Conservation (phyloP, 2,113 vertebrate genomes). For the Hippocampus mohnikei region DNA sequence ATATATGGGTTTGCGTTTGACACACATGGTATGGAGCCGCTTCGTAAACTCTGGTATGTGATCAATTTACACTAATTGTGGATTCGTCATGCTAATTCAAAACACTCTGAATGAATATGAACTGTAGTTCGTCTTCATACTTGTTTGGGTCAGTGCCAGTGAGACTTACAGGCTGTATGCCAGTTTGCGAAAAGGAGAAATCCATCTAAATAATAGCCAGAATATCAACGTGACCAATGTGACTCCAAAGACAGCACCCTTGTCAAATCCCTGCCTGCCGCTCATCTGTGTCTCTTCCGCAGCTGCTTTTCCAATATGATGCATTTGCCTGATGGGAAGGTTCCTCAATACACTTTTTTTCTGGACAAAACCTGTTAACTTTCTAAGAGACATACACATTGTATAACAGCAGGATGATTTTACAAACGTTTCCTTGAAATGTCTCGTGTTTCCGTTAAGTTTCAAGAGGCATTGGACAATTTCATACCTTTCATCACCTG, state of each 20-base stretch:
- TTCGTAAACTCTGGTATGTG: conserved; percentile 23
- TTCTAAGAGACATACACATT: not conserved
- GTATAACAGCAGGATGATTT: not conserved
- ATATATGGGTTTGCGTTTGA: not conserved
- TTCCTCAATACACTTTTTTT: too few relatives aligned
- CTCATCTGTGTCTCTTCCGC: too few relatives aligned
- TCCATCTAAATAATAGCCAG: conserved; percentile 45
- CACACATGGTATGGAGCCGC: not conserved
- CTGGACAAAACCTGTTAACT: not conserved
- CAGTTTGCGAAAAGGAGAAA: conserved; percentile 47
- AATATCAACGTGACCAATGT: conserved; percentile 19
- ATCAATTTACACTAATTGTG: conserved; percentile 21
- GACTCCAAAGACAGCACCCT: too few relatives aligned
- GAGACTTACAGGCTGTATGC: conserved; percentile 47
- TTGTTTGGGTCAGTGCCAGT: conserved; percentile 47
- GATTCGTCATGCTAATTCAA: conserved; percentile 40
- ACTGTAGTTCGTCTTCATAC: conserved; percentile 51
- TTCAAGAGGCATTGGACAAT: not conserved
- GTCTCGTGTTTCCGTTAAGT: not conserved
- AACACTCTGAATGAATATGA: conserved; percentile 33
- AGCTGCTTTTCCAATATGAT: too few relatives aligned
- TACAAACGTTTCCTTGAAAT: not conserved
- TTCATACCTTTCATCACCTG: not conserved
- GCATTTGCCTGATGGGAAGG: too few relatives aligned
- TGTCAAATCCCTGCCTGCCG: too few relatives aligned